phyloP scores from a whole-genome alignment of 2,797 vertebrate genomes.

The Syngnathus rostellatus region DNA sequence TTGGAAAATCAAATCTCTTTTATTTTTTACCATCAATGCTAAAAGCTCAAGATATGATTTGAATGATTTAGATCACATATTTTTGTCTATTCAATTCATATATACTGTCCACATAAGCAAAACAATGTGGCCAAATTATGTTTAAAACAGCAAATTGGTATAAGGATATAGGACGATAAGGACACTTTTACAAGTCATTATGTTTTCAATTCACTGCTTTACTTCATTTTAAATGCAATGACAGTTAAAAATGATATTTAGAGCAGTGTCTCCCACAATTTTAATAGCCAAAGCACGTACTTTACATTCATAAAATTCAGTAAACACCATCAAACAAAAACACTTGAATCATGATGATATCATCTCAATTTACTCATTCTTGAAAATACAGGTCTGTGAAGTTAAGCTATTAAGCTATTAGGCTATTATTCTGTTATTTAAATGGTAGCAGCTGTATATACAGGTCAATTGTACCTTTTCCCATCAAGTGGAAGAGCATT shows the following conservation, averaged over 20 bases:
- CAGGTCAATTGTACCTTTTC: background rate
- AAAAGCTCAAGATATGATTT: no score
- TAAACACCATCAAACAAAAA: background rate
- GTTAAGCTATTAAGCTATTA: no score
- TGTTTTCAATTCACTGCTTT: background rate
- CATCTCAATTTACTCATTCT: background rate
- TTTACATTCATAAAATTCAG: background rate
- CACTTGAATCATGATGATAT: background rate
- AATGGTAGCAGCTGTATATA: background rate
- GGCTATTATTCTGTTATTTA: background rate
- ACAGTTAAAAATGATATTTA: background rate
- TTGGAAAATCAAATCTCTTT: no score
- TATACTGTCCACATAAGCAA: background rate
- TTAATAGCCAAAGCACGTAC: background rate
- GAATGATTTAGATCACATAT: no score
- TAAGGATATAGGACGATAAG: no score
- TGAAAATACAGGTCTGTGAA: no score
- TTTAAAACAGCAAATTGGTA: background rate
- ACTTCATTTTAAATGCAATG: background rate
- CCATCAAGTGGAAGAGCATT: background rate
- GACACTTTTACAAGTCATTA: background rate
- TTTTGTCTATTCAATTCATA: no score
- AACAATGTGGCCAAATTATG: background rate
- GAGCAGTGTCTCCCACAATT: background rate
- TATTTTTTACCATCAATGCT: no score